A percentile compares a stretch with the other conserved stretches of the same genome.
Evolutionary conservation across 2,797 vertebrate genomes (phyloP).

Genomic region (Oryzias sinensis): DNA sequence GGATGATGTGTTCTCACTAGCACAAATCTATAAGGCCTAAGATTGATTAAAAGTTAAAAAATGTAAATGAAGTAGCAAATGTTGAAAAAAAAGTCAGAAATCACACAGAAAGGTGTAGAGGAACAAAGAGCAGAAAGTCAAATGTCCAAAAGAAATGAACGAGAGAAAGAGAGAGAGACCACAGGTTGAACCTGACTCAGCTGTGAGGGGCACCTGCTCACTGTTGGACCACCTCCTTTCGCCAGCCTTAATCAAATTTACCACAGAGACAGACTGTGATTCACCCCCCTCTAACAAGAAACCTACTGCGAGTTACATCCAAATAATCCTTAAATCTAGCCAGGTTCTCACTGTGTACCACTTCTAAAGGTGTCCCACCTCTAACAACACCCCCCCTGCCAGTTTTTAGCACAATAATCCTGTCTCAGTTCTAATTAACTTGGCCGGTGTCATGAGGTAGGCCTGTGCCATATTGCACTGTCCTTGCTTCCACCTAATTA

Average conservation of each 20-base stretch:
- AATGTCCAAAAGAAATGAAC: conserved; percentile 14
- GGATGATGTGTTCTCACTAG: conserved; percentile 1
- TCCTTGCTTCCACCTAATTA: too few relatives aligned
- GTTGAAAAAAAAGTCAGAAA: conserved; percentile 46
- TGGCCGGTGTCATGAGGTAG: conserved; percentile 15
- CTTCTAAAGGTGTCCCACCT: conserved; percentile 62
- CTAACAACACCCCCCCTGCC: conserved; percentile 35
- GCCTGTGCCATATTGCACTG: not conserved
- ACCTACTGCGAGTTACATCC: conserved; percentile 70
- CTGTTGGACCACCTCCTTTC: conserved; percentile 68
- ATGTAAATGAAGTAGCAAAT: conserved; percentile 47
- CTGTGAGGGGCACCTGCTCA: conserved; percentile 83
- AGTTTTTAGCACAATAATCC: conserved; percentile 46
- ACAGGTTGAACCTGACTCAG: conserved; percentile 59
- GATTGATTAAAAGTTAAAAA: conserved; percentile 44
- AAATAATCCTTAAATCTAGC: conserved; percentile 66
- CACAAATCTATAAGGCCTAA: conserved; percentile 27
- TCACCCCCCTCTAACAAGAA: conserved; percentile 71
- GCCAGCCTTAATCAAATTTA: conserved; percentile 79
- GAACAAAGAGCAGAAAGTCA: conserved; percentile 58
- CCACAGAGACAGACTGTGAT: conserved; percentile 72
- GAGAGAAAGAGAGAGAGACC: conserved; percentile 44
- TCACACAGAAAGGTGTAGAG: conserved; percentile 46
- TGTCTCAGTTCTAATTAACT: conserved; percentile 44
- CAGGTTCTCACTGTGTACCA: conserved; percentile 50